Evolutionary conservation across 2,888 invertebrate species (phyloP).

Genomic region (Cryptophagus acutangulus): DNA sequence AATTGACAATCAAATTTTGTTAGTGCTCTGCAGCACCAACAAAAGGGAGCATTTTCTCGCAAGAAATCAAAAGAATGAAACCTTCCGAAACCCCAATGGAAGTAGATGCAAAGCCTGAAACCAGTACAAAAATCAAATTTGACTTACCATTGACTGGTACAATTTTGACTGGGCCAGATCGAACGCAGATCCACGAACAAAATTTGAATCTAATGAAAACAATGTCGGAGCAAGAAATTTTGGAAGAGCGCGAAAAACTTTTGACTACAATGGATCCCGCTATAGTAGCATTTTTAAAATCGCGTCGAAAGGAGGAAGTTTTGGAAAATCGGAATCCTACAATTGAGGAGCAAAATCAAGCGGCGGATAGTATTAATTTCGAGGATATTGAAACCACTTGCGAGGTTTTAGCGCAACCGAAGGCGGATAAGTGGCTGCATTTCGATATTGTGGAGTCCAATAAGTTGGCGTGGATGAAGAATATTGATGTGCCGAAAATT

Average conservation of each 20-base stretch:
- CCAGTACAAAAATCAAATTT: slow-evolving; percentile 32
- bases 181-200: slow-evolving; percentile 64
- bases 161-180: slow-evolving; percentile 48
- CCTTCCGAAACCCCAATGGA: slow-evolving; percentile 27
- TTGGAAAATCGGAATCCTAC: slow-evolving; percentile 28
- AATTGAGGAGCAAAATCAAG: slow-evolving; percentile 44
- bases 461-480: slow-evolving; percentile 85
- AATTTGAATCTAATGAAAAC: slow-evolving; percentile 62
- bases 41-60: slow-evolving; percentile 52
- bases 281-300: slow-evolving; percentile 60
- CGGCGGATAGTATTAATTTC: slow-evolving; percentile 33
- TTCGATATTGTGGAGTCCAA: slow-evolving; percentile 82
- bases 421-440: slow-evolving; percentile 71
- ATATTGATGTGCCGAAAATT: slow-evolving; percentile 54
- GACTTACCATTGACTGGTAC: slow-evolving; percentile 45
- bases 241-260: slow-evolving; percentile 66
- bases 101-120: slow-evolving; percentile 21
- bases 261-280: slow-evolving; percentile 61
- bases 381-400: slow-evolving; percentile 50
- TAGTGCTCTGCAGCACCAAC: no score
- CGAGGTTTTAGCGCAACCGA: slow-evolving; percentile 56
- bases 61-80: slow-evolving; percentile 47
- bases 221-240: slow-evolving; percentile 71
- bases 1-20: no score
- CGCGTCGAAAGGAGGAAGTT: slow-evolving; percentile 43